Evolutionary conservation across 37 sponge, comb jelly and placozoan species (phyloP).

Genomic region (Theonella swinhoei): DNA sequence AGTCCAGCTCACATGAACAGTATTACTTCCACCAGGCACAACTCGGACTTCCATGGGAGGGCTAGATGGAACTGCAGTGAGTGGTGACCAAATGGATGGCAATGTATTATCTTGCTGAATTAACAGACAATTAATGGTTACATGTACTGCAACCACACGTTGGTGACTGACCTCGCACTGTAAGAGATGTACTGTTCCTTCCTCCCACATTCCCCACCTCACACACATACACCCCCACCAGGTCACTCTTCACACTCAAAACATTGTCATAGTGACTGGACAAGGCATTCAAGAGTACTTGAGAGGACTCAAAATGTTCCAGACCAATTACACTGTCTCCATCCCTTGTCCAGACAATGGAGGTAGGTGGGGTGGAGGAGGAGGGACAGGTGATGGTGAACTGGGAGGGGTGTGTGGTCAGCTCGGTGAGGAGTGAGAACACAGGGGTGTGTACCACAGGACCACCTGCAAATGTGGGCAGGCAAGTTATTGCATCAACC

Average conservation of each 20-base stretch:
- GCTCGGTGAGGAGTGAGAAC: conserved; percentile 22
- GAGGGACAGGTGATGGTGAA: conserved; percentile 47
- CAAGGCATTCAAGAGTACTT: not conserved
- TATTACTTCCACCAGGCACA: conserved; percentile 10
- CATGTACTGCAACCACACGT: too few species aligned
- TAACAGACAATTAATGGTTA: too few species aligned
- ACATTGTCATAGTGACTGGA: conserved; percentile 24
- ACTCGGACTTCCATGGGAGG: conserved; percentile 10
- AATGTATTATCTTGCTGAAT: too few species aligned
- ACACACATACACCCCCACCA: conserved; percentile 35
- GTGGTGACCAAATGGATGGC: too few species aligned
- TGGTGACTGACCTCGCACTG: conserved; percentile 13
- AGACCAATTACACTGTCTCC: conserved; percentile 1
- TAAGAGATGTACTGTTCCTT: not conserved
- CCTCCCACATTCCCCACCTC: conserved; percentile 12
- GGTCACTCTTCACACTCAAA: conserved; percentile 12
- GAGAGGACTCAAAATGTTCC: not conserved
- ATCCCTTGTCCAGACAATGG: conserved; percentile 43
- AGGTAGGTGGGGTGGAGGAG: conserved; percentile 45
- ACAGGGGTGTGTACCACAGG: conserved; percentile 34
- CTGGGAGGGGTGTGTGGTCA: conserved; percentile 9
- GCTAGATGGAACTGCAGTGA: conserved; percentile 5
- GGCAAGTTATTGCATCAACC: too few species aligned
- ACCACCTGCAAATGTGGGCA: conserved; percentile 25
- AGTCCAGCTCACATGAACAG: conserved; percentile 32